These are phyloP conservation scores for Porites evermanni DNA, from an alignment of 92 coral and sea anemone species.

Conservation along the genomic window DNA sequence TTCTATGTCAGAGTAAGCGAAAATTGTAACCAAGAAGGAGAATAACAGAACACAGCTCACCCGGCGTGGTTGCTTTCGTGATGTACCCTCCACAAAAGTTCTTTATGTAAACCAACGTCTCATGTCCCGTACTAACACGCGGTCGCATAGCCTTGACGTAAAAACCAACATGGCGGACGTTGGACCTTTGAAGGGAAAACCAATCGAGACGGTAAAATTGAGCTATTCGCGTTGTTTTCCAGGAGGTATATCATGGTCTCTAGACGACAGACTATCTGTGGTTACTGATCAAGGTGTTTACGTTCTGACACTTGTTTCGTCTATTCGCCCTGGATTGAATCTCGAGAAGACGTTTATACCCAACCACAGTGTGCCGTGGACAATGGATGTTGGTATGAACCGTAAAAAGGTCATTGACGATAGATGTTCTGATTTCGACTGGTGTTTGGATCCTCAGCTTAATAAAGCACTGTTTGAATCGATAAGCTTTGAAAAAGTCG, in stretches of 20 bases:
- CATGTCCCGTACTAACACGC: background rate
- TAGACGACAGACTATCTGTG: slow-evolving; percentile 88
- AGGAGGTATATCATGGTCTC: slow-evolving; percentile 88
- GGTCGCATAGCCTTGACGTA: background rate
- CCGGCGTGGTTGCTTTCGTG: background rate
- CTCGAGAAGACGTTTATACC: slow-evolving; percentile 38
- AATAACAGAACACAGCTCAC: no score
- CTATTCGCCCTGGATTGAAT: slow-evolving; percentile 35
- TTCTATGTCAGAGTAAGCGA: background rate
- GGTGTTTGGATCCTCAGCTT: slow-evolving; percentile 37
- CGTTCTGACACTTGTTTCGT: slow-evolving; percentile 45
- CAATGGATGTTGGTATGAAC: slow-evolving; percentile 49
- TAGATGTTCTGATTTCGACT: background rate
- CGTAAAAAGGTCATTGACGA: slow-evolving; percentile 5
- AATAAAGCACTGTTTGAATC: background rate
- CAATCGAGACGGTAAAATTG: slow-evolving; percentile 57
- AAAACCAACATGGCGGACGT: slow-evolving; percentile 70
- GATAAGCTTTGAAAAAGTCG: slow-evolving; percentile 42
- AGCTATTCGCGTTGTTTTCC: slow-evolving; percentile 60
- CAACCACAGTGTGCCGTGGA: slow-evolving; percentile 8
- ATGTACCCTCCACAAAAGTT: background rate
- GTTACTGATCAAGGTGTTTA: slow-evolving; percentile 79
- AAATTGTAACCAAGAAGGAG: no score
- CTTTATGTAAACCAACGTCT: background rate
- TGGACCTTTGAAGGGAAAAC: slow-evolving; percentile 22